Conservation (phyloP, 2,888 invertebrate species). For the Drosophila limbata region DNA sequence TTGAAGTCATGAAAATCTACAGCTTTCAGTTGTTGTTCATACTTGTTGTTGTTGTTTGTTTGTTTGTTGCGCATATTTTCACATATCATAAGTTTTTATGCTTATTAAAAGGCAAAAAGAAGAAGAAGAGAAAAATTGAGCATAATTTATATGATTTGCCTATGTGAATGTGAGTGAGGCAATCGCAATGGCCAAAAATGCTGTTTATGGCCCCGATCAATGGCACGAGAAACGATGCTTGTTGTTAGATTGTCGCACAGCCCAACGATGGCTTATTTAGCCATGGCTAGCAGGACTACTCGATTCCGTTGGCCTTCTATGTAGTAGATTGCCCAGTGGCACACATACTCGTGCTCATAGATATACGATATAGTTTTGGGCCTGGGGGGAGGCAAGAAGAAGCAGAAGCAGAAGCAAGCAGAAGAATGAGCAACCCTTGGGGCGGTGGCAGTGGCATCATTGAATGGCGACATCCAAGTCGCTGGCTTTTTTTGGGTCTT, state of each 20-base stretch:
- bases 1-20: slow-evolving; percentile 36
- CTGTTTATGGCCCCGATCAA: slow-evolving; percentile 78
- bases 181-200: slow-evolving; percentile 72
- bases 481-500: slow-evolving; percentile 42
- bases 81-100: slow-evolving; percentile 86
- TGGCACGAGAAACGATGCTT: slow-evolving; percentile 66
- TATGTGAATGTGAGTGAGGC: slow-evolving; percentile 72
- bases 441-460: slow-evolving; percentile 44
- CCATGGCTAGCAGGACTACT: slow-evolving; percentile 23
- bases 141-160: slow-evolving; percentile 81
- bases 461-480: slow-evolving; percentile 69
- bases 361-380: slow-evolving; percentile 46
- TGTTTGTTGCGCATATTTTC: slow-evolving; percentile 84
- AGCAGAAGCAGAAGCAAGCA: neutral
- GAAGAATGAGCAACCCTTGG: slow-evolving; percentile 66
- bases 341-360: slow-evolving; percentile 46
- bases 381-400: neutral
- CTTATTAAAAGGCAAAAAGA: slow-evolving; percentile 76
- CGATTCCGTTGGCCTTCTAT: slow-evolving; percentile 10
- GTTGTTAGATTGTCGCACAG: slow-evolving; percentile 68
- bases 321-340: slow-evolving; percentile 65
- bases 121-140: slow-evolving; percentile 59
- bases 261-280: slow-evolving; percentile 71
- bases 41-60: slow-evolving; percentile 55
- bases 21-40: slow-evolving; percentile 23